Evolutionary conservation across 2,797 vertebrate species (phyloP).

Genomic region (Pelodytes ibericus): DNA sequence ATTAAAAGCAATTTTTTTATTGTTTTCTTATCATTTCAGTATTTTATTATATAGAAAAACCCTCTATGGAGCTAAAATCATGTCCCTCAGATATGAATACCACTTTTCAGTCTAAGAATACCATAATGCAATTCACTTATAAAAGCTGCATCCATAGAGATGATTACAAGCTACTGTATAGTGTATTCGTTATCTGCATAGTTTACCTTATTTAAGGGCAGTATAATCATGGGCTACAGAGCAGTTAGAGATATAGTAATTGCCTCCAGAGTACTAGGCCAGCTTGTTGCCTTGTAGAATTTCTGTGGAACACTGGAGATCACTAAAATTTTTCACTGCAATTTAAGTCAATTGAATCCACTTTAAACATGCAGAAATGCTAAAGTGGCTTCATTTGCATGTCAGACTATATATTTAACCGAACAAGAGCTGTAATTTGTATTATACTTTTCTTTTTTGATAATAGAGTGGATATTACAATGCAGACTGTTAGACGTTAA

Average conservation of each 20-base stretch:
- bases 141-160: slow-evolving; percentile 4
- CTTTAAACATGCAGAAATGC: neutral
- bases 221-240: neutral
- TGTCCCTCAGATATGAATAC: neutral
- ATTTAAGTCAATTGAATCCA: neutral
- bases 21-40: neutral
- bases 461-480: neutral
- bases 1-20: neutral
- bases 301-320: neutral
- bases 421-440: neutral
- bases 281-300: neutral
- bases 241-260: neutral
- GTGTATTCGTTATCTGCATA: neutral
- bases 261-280: neutral
- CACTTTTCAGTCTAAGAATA: neutral
- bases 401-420: neutral
- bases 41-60: neutral
- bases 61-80: neutral
- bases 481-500: neutral
- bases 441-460: neutral
- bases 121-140: neutral
- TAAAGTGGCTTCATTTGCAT: neutral
- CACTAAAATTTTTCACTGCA: neutral
- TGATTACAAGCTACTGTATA: neutral
- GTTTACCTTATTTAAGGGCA: neutral